Base-by-base conservation (phyloP, 2,888 invertebrate genomes). In the Penaeus monodon region DNA sequence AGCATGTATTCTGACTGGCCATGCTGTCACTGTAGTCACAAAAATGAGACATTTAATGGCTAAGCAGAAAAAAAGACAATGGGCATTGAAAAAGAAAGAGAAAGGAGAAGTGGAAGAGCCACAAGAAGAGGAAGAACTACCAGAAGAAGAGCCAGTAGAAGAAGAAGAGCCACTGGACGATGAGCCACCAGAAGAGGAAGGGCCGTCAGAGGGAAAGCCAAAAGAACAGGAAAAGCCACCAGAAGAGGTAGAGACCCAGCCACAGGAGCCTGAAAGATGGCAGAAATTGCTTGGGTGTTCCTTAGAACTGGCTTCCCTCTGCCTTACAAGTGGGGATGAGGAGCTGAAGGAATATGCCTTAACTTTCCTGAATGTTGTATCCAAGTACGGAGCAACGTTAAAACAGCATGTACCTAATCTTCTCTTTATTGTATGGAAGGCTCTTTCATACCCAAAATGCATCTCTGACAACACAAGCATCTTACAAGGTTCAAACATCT, bases 261-360 rank as follows among this genome's bases (percentile, higher is more conserved):
- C 74, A n/a, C 12, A 17, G 29, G 79, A 85, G 33, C 63, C 64
- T 22, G 65, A 29, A 29, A 78, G 66, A 66, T 87, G 78, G 82
- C 77, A 82, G 38, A 83, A 79, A 74, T 79, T 87, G 8, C 57
- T 87, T 38, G 65, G 78, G 14, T 64, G 57, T 33, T 82, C 79
- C 65, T 73, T 70, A 33, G 63, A 83, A 63, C 81, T 87, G 29
- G 38, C 82, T 4, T 68, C 82, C 68, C 70, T 87, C 49, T 87
- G 86, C 49, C n/a, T 87, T 20, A 68, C 70, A 7, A 70, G 78
- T 49, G 78, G 82, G 49, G 68, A 87, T 78, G n/a, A 22, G 33
- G 79, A 87, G 27, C 57, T 87, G 22, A 79, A 82, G 33, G 74
- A 87, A 57, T 82, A 73, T 33, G 79, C 86, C 14, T 64, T 87